Percentiles rank a stretch among this genome's conserved stretches.
Conservation (phyloP, 2,888 invertebrate genomes). For the Netelia fuscicornis region DNA sequence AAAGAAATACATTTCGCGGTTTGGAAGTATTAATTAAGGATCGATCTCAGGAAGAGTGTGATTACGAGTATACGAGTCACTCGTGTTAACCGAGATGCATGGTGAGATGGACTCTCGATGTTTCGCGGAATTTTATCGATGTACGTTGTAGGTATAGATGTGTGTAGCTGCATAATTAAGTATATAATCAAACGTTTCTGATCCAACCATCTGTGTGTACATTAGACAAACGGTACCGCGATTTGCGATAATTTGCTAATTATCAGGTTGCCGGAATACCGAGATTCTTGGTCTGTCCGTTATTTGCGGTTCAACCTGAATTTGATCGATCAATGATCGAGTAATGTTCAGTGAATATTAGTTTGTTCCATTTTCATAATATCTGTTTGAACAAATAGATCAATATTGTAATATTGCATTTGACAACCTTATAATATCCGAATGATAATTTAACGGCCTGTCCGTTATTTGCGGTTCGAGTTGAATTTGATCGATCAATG, state of each 20-base stretch:
- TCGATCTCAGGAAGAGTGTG: constrained; percentile 53
- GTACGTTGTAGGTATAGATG: background rate
- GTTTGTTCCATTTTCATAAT: background rate
- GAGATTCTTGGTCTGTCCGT: background rate
- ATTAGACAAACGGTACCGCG: constrained; percentile 8
- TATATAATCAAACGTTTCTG: background rate
- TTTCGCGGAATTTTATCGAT: background rate
- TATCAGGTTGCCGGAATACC: constrained; percentile 9
- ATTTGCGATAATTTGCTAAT: constrained; percentile 27
- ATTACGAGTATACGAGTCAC: constrained; percentile 44
- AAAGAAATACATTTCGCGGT: constrained; percentile 15
- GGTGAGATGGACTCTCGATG: constrained; percentile 8
- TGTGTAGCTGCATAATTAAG: background rate
- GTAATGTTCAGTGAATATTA: background rate
- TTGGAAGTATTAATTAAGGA: constrained; percentile 44
- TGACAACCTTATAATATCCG: too few relatives aligned
- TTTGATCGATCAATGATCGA: background rate
- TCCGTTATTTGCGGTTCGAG: too few relatives aligned
- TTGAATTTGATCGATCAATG: too few relatives aligned
- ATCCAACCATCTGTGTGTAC: background rate
- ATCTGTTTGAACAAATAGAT: background rate
- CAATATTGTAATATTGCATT: background rate
- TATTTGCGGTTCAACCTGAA: background rate
- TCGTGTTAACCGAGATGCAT: constrained; percentile 28
- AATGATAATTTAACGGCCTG: too few relatives aligned